Evolutionary conservation across 2,888 invertebrate genomes (phyloP).

Genomic region (Drosophila yooni): DNA sequence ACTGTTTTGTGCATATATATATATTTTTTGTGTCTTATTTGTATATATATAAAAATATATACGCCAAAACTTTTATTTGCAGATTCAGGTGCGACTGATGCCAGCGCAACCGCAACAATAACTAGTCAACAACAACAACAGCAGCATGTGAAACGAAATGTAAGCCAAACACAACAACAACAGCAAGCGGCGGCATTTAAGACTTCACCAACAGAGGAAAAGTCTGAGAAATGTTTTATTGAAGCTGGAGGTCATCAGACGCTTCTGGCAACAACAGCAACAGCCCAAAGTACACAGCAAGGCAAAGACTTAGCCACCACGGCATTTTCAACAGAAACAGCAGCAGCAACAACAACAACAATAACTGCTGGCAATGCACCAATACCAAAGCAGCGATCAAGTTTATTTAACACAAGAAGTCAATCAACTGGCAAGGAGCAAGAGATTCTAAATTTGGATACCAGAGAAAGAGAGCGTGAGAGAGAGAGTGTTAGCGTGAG

Average conservation of each 20-base stretch:
- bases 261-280: conserved; percentile 53
- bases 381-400: conserved; percentile 81
- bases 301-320: conserved; percentile 60
- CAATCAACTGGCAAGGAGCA: conserved; percentile 71
- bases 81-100: conserved; percentile 62
- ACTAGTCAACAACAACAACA: conserved; percentile 62
- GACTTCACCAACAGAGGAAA: conserved; percentile 75
- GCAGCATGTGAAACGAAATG: conserved; percentile 58
- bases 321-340: conserved; percentile 69
- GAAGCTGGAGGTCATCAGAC: conserved; percentile 84
- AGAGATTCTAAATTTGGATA: conserved; percentile 72
- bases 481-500: conserved; percentile 41
- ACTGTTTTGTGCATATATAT: conserved; percentile 6
- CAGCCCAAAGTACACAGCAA: conserved; percentile 58
- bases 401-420: conserved; percentile 75
- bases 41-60: conserved; percentile 16
- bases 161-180: conserved; percentile 61
- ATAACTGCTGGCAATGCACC: conserved; percentile 54
- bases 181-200: conserved; percentile 43
- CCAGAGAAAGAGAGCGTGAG: conserved; percentile 52
- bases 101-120: conserved; percentile 49
- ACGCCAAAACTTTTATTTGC: conserved; percentile 27
- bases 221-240: conserved; percentile 80
- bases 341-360: conserved; percentile 48
- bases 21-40: background rate